Conservation (phyloP, 2,888 invertebrate genomes). For the Lithosia quadra region DNA sequence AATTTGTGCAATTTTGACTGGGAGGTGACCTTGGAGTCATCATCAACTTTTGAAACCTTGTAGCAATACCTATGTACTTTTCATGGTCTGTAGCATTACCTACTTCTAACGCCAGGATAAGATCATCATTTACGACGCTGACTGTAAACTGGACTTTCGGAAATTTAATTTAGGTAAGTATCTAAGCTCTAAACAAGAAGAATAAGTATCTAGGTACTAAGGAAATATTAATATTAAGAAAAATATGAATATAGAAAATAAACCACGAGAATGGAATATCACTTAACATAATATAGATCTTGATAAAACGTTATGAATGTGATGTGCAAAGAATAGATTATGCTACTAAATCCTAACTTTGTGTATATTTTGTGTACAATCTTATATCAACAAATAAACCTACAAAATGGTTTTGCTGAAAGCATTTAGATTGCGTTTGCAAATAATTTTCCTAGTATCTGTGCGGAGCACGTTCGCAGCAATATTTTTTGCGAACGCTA, state of each 20-base stretch:
- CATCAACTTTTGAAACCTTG: too few species aligned
- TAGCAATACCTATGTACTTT: too few species aligned
- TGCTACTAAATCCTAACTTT: conserved; percentile 18
- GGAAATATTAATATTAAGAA: too few species aligned
- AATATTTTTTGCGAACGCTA: conserved; percentile 66
- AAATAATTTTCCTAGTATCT: conserved; percentile 52
- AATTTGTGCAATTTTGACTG: too few species aligned
- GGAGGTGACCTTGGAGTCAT: too few species aligned
- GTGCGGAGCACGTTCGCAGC: conserved; percentile 47
- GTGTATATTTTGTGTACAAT: conserved; percentile 26
- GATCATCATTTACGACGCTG: too few species aligned
- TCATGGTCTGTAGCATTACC: too few species aligned
- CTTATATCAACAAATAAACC: conserved; percentile 44
- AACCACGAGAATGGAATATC: conserved; percentile 28
- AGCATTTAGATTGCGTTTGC: conserved; percentile 40
- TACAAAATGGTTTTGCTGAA: conserved; percentile 29
- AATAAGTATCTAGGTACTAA: too few species aligned
- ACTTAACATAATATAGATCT: conserved; percentile 40
- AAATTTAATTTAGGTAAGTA: too few species aligned
- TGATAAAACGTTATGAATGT: conserved; percentile 37
- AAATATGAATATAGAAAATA: conserved; percentile 22
- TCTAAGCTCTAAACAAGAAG: too few species aligned
- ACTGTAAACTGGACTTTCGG: too few species aligned
- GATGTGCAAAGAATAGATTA: conserved; percentile 40
- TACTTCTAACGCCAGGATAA: too few species aligned